A percentile compares a stretch with the other conserved stretches of the same genome.
Evolutionary conservation across 2,888 invertebrate genomes (phyloP).

Genomic region (Lepetodrilus schrolli): DNA sequence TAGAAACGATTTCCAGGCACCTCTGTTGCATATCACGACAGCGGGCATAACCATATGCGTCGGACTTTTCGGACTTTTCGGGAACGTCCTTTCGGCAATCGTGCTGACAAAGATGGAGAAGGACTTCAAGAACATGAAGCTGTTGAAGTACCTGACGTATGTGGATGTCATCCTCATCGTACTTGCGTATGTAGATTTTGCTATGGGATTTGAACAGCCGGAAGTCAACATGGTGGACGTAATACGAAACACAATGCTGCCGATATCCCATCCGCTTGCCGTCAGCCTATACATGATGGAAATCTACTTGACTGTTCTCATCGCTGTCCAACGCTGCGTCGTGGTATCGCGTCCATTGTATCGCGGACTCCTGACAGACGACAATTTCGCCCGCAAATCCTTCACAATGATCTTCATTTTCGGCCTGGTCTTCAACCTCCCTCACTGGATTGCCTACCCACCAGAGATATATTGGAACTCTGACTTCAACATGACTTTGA

Average conservation of each 20-base stretch:
- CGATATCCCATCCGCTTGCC: neutral
- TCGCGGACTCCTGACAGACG: neutral
- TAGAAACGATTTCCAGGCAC: neutral
- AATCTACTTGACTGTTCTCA: constrained; percentile 6
- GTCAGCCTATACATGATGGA: neutral
- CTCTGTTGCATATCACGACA: neutral
- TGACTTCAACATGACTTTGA: neutral
- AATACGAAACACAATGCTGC: neutral
- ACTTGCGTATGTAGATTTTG: neutral
- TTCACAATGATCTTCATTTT: neutral
- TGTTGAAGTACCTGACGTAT: neutral
- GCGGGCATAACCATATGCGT: neutral
- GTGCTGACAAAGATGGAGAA: neutral
- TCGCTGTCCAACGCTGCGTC: neutral
- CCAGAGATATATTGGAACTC: neutral
- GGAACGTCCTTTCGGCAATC: neutral
- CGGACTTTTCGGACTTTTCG: neutral
- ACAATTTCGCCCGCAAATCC: neutral
- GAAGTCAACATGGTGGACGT: neutral
- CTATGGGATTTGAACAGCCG: neutral
- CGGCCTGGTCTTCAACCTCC: neutral
- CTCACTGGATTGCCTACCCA: neutral
- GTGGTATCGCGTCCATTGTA: neutral
- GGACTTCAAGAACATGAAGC: neutral
- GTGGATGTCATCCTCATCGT: neutral